Base-by-base conservation (phyloP, 2,113 vertebrate species). In the Capricornis sumatraensis region DNA sequence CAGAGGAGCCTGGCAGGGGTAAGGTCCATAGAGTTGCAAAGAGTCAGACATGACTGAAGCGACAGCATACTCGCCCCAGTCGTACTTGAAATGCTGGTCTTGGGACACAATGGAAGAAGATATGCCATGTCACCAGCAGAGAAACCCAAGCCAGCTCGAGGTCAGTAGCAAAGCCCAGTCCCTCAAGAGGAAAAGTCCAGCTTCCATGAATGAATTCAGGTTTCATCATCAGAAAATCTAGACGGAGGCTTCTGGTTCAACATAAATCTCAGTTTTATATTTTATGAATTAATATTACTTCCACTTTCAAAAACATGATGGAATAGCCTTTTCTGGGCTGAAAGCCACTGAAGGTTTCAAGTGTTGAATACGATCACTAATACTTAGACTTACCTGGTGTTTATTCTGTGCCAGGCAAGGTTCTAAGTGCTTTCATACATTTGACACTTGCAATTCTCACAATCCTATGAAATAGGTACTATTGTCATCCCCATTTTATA, bases 341-440 rank as follows among this genome's bases (percentile, higher is more conserved):
- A n/a, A 21, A 30, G 43, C 43, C 30, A 47, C 50, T 11, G 55
- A 27, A 71, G 36, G 53, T 21, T 12, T 50, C 33, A 15, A 6
- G n/a, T 16, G 28, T 30, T 36, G 12, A 45, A 13, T 30, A 12
- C 0, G 1, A 8, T 0, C 13, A 27, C 43, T 21, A 10, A 28
- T 2, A 6, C 71, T 36, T 30, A 60, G 21, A 5, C 71, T 43
- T 30, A 79, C 33, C 25, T 7, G 6, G 43, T 12, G 53, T 78
- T 50, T 6, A n/a, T 28, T 40, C 7, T 1, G 27, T 0, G 25
- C 9, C 67, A 36, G 64, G n/a, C 84, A 25, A 33, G 21, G 28
- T 11, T 17, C 45, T 50, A 21, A 52, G 30, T 19, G 91, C 21
- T 50, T 15, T n/a, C 27, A 3, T 7, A 27, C 40, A 14, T 36